phyloP scores from a whole-genome alignment of 2,797 vertebrate genomes.

The Hafferia zeledoni region DNA sequence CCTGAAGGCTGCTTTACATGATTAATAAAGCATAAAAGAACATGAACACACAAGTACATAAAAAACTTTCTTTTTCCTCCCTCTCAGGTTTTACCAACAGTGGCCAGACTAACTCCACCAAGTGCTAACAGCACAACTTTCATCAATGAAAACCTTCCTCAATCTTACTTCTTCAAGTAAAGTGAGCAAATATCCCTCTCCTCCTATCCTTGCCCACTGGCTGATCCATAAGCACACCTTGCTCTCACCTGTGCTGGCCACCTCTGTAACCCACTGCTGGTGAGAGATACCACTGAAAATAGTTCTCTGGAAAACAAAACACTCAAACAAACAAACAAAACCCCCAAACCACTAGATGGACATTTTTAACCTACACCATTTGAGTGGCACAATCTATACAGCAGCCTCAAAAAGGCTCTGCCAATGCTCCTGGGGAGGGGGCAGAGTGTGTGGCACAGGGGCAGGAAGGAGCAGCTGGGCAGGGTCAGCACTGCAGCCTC shows the following conservation, averaged over 20 bases:
- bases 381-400: accelerated
- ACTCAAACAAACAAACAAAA: too few relatives aligned
- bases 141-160: neutral
- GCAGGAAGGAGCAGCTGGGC: neutral
- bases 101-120: neutral
- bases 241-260: neutral
- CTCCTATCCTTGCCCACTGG: neutral
- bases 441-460: accelerated
- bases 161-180: neutral
- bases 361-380: neutral
- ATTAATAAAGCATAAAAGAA: neutral
- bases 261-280: neutral
- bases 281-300: neutral
- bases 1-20: neutral
- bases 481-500: accelerated
- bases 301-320: accelerated
- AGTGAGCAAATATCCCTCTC: neutral
- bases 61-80: neutral
- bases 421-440: accelerated
- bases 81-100: neutral
- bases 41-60: neutral
- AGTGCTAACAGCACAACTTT: neutral
- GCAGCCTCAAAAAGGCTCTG: neutral
- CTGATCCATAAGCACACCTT: accelerated
- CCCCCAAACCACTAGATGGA: accelerated